Percentiles rank a stretch among this genome's conserved stretches.
These are phyloP conservation scores for Lates calcarifer DNA, from an alignment of 2,113 vertebrate genomes.

Conservation along the genomic window DNA sequence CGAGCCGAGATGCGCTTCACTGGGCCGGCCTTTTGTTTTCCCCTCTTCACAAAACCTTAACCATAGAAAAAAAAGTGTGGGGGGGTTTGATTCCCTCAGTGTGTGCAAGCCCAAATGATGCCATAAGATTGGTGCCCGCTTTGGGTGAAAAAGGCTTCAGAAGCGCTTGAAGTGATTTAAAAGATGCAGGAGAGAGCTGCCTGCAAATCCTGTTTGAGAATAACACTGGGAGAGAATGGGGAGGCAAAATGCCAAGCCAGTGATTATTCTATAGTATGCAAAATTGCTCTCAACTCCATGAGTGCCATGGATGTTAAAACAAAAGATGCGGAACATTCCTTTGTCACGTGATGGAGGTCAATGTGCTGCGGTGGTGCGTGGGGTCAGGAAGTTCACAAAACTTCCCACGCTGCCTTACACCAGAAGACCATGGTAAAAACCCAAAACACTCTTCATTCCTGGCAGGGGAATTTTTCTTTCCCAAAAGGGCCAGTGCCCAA, in stretches of 20 bases:
- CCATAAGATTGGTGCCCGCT: slow-evolving; percentile 80
- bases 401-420: slow-evolving; percentile 81
- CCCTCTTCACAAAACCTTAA: slow-evolving; percentile 71
- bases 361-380: slow-evolving; percentile 72
- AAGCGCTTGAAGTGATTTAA: slow-evolving; percentile 82
- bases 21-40: slow-evolving; percentile 80
- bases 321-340: slow-evolving; percentile 78
- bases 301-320: slow-evolving; percentile 78
- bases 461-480: slow-evolving; percentile 40
- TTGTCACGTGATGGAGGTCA: slow-evolving; percentile 77
- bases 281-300: slow-evolving; percentile 77
- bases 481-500: background rate
- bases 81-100: slow-evolving; percentile 71
- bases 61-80: slow-evolving; percentile 71
- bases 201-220: slow-evolving; percentile 78
- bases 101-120: slow-evolving; percentile 78
- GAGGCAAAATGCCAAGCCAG: slow-evolving; percentile 76
- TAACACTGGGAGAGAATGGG: slow-evolving; percentile 69
- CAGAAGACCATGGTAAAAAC: slow-evolving; percentile 38
- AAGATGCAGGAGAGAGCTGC: slow-evolving; percentile 72
- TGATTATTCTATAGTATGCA: slow-evolving; percentile 77
- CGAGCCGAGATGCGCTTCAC: slow-evolving; percentile 80
- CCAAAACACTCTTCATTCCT: slow-evolving; percentile 47
- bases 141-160: slow-evolving; percentile 76
- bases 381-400: slow-evolving; percentile 80